Percentiles rank a stretch among this genome's conserved stretches.
These are phyloP conservation scores for Poeciliopsis retropinna DNA, from an alignment of 2,113 vertebrate species.

Conservation along the genomic window DNA sequence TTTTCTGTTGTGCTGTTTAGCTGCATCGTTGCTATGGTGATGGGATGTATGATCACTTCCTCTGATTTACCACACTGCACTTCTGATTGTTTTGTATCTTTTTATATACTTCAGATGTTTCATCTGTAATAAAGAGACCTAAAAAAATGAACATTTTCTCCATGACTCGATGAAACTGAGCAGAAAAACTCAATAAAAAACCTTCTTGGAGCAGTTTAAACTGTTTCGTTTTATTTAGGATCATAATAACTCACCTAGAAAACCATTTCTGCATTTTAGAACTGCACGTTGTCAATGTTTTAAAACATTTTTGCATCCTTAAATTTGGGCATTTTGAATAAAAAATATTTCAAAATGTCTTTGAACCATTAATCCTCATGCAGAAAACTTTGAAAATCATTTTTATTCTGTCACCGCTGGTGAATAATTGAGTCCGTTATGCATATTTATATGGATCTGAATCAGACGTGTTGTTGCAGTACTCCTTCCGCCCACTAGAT, in stretches of 20 bases:
- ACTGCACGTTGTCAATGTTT: no score
- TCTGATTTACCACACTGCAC: neutral
- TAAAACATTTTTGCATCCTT: no score
- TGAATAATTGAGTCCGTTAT: no score
- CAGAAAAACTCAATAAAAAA: neutral
- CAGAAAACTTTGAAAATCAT: no score
- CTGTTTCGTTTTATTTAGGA: no score
- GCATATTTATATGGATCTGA: no score
- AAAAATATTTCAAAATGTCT: neutral
- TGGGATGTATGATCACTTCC: slow-evolving; percentile 12
- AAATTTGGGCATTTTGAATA: no score
- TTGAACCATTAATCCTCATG: neutral
- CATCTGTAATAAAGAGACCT: slow-evolving; percentile 47
- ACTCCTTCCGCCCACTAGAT: neutral
- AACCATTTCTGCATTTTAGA: no score
- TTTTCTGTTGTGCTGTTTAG: neutral
- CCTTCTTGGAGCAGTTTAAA: no score
- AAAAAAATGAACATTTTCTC: neutral
- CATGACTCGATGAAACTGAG: neutral
- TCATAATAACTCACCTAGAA: no score
- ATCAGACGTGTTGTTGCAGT: neutral
- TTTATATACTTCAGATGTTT: slow-evolving; percentile 39
- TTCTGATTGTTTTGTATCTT: slow-evolving; percentile 28
- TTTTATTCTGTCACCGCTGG: no score
- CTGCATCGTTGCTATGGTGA: slow-evolving; percentile 2